A percentile compares a stretch with the other conserved stretches of the same genome.
phyloP scores from a whole-genome alignment of 2,113 vertebrate species.

The Siphamia tubifer region DNA sequence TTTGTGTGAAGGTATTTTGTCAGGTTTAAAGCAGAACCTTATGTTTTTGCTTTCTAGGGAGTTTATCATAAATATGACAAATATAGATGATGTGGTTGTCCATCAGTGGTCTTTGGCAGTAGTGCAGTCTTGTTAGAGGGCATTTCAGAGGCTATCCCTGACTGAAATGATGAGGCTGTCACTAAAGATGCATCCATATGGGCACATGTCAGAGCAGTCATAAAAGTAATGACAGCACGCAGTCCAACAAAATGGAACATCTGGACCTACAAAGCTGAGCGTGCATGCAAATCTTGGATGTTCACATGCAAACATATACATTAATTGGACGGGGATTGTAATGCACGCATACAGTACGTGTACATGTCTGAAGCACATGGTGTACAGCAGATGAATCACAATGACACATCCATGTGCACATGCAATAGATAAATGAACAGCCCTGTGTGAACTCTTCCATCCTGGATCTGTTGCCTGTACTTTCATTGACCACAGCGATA shows the following conservation, averaged over 20 bases:
- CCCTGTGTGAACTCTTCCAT: not conserved
- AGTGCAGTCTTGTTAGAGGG: conserved; percentile 12
- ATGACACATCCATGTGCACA: not conserved
- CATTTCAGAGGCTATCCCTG: conserved; percentile 11
- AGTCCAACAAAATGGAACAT: conserved; percentile 44
- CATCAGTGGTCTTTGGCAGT: conserved; percentile 1
- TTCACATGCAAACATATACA: not conserved
- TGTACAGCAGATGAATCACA: not conserved
- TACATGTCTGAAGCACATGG: not conserved
- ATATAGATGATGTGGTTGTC: not conserved
- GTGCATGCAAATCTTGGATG: conserved; percentile 15
- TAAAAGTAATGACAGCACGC: conserved; percentile 25
- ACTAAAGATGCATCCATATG: conserved; percentile 16
- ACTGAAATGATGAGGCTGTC: conserved; percentile 33
- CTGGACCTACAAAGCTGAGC: conserved; percentile 13
- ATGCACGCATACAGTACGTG: not conserved
- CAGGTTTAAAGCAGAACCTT: too few relatives aligned
- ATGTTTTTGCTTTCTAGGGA: not conserved
- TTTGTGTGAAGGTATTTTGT: too few relatives aligned
- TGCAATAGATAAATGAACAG: not conserved
- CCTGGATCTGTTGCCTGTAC: not conserved
- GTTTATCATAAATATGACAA: too few relatives aligned
- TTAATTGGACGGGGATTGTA: conserved; percentile 12
- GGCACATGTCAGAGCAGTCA: conserved; percentile 11
- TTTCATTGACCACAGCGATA: conserved; percentile 13